Evolutionary conservation across 2,113 vertebrate species (phyloP).

Genomic region (Amazona vittata): DNA sequence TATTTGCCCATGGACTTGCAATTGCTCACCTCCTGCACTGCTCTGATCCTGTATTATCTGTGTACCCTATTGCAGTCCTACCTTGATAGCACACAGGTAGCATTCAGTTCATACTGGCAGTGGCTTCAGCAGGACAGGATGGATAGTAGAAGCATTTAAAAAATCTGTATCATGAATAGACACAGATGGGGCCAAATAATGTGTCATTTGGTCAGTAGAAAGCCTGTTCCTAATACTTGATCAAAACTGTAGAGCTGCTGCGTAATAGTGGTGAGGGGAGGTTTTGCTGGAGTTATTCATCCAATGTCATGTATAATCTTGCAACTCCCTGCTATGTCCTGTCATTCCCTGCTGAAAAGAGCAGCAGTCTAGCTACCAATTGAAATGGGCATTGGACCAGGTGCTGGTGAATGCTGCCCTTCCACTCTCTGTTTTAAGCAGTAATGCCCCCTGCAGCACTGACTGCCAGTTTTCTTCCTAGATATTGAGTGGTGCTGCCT

Average conservation of each 20-base stretch:
- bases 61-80: not conserved
- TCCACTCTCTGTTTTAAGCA: not conserved
- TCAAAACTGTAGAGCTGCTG: not conserved
- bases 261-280: not conserved
- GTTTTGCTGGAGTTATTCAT: not conserved
- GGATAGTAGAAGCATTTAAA: not conserved
- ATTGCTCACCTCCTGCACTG: not conserved
- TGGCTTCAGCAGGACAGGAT: not conserved
- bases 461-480: not conserved
- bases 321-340: not conserved
- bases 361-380: not conserved
- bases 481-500: accelerated
- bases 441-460: not conserved
- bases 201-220: not conserved
- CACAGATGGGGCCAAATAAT: not conserved
- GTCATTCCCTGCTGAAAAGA: not conserved
- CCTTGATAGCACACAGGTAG: not conserved
- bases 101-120: not conserved
- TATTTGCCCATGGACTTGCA: not conserved
- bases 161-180: not conserved
- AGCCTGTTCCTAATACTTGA: not conserved
- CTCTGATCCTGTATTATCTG: not conserved
- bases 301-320: not conserved
- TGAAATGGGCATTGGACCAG: accelerated
- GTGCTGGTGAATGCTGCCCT: not conserved